Evolutionary conservation across 2,888 invertebrate species (phyloP), one percentile per base, ranked within the genome.

Genomic region (Clivina fossor): DNA sequence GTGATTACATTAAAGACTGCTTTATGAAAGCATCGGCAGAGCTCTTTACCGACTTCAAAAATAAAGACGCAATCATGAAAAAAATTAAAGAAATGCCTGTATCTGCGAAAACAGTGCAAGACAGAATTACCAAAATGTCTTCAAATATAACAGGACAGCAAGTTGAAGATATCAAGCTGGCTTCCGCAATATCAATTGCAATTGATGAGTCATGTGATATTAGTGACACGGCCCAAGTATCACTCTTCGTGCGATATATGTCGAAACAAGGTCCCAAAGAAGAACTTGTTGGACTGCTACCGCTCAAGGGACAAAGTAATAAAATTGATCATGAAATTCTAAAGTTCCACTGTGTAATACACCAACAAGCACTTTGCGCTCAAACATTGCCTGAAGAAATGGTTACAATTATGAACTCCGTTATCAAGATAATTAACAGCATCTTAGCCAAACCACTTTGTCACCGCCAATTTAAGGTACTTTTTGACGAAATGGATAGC

Each of bases 11-110:
- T 2, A 62, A 63, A 61, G 47, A 55, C 58, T 64, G 59, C 44
- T 64, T 63, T 40, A 61, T 63, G 62, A 32, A 33, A 57, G 62
- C 60, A 61, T 61, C 64, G 43, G 63, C 65, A 62, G 59, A 65
- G 57, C 65, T 66, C 47, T 65, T 66, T 66, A 61, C 61, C 56
- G 63, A 65, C 64, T 66, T 65, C 44, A 65, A 66, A 59, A 66
- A 65, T 59, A 63, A 65, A 65, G 26, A 57, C 60, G 60, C 59
- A 60, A 63, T 63, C 55, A 33, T 59, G 41, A 57, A 57, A 43
- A 62, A 61, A 62, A 60, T 60, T 20, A 60, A 62, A 60, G 58
- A 62, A 40, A 58, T 61, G 47, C 60, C 60, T 60, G 20, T 62
- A 47, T 63, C 63, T 24, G 61, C 61, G 56, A 63, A 63, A 60